Evolutionary conservation across 2,888 invertebrate genomes (phyloP), one percentile per base, ranked within the genome.

Genomic region (Blera fallax): DNA sequence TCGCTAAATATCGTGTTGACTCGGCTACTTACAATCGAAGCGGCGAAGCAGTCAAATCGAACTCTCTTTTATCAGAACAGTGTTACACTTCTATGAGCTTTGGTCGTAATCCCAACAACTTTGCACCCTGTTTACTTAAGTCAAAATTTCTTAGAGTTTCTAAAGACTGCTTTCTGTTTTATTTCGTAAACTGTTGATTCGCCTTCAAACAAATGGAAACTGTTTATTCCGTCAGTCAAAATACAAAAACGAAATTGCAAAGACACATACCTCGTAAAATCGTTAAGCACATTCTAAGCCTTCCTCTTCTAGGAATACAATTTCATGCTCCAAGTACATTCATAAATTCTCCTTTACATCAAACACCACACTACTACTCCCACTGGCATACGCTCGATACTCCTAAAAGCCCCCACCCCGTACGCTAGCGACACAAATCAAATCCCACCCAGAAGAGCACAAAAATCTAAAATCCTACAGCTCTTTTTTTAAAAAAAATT

Each of bases 381-480:
- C 8, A 27, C 27, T 27, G 6, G 32, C 5, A 48, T 16, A 32
- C 11, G 24, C 10, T 21, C 52, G 18, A 24, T 24, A 27, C 32
- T 10, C 45, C 10, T 21, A 52, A 52, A 67, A 29, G 1, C 3
- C 24, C 7, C 40, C 7, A 37, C 11, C 27, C 4, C 52, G 24
- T 10, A 24, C 3, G 27, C 14, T 27, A 52, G 52, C 52, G 52
- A 52, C 37, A 52, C 67, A 77, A 60, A 70, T 70, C 24, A 69
- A 50, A 52, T 77, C 52, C 60, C 60, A 70, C 43, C 24, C 40
- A 32, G 34, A 54, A 45, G n/a, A 64, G n/a, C n/a, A 54, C 21
- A 45, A 32, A 40, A 64, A 45, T n/a, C 8, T 16, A 34, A 56
- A 62, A n/a, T 70, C 18, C 6, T 34, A 52, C 58, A 3, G 18